Evolutionary conservation across 2,113 vertebrate genomes (phyloP).

Genomic region (Scatophagus argus): DNA sequence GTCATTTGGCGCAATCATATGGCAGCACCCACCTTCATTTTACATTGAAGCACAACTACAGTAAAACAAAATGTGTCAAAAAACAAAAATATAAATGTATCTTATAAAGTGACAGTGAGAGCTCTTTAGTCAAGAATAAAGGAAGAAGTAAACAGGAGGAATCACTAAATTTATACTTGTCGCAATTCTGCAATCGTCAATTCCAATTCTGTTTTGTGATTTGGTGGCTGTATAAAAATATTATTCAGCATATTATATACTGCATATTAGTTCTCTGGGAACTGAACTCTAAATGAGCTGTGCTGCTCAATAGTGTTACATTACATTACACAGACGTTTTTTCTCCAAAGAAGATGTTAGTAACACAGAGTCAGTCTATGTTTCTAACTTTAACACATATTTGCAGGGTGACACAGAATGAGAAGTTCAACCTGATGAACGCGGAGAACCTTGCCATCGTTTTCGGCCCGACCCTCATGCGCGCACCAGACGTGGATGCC

Average conservation of each 20-base stretch:
- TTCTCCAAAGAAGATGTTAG: not conserved
- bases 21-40: not conserved
- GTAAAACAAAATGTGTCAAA: not conserved
- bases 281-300: not conserved
- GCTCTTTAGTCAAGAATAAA: not conserved
- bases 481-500: slow-evolving; percentile 92
- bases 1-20: not conserved
- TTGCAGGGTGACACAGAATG: slow-evolving; percentile 93
- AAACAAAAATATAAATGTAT: no score
- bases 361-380: not conserved
- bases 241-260: no score
- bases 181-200: not conserved
- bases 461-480: slow-evolving; percentile 97
- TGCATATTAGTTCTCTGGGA: no score
- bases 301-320: not conserved
- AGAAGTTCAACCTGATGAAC: slow-evolving; percentile 97
- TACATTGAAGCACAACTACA: not conserved
- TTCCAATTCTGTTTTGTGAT: no score
- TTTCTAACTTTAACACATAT: slow-evolving; percentile 13
- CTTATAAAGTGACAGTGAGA: not conserved
- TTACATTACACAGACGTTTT: not conserved
- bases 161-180: not conserved
- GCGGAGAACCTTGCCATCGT: slow-evolving; percentile 98
- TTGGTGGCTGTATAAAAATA: no score
- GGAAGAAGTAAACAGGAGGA: not conserved